Base-by-base conservation (phyloP, 2,888 invertebrate genomes). In the Tribolium freemani region DNA sequence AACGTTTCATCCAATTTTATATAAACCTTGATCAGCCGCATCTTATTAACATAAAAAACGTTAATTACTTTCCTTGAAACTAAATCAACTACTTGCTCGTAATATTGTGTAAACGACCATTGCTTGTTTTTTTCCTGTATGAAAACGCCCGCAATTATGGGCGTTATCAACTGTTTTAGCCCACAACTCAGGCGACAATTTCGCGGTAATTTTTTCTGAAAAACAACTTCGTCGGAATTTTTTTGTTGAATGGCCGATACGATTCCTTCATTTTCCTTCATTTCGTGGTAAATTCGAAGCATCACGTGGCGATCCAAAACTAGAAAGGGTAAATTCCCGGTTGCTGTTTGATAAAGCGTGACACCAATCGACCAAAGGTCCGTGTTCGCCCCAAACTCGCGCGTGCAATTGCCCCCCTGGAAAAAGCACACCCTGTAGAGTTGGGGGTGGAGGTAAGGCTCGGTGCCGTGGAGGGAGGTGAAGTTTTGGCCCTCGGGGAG, bases 291-390 rank as follows among this genome's bases (percentile, higher is more conserved):
- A 11, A 64, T 56, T 9, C 5, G 45, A 9, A 45, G 9, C 70
- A 54, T 70, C 5, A 31, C 20, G 8, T 30, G 26, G 2, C 48
- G 26, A 20, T 56, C 48, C 8, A 56, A 10, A 1, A 53, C 56
- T 2, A 3, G 2, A 16, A 70, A 70, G 1, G 70, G 70, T 13
- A 70, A 30, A 44, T 26, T 30, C 11, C 70, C 70, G n/a, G 66
- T 66, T 8, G 67, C 67, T 2, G 45, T 54, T 13, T 66, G 48
- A 13, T 51, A 66, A 1, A 71, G 20, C 11, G 71, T 71, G 10
- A 67, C 60, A 5, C 66, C 71, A 30, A 71, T 44, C 3, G 66
- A 48, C 71, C 71, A 71, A 16, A 71, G 11, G 57, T 71, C 71
- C 3, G 26, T 57, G 13, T 71, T 45, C 3, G 66, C 9, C n/a